These are phyloP conservation scores for Peromyscus attwateri DNA, from an alignment of 2,797 vertebrate species.

Conservation along the genomic window DNA sequence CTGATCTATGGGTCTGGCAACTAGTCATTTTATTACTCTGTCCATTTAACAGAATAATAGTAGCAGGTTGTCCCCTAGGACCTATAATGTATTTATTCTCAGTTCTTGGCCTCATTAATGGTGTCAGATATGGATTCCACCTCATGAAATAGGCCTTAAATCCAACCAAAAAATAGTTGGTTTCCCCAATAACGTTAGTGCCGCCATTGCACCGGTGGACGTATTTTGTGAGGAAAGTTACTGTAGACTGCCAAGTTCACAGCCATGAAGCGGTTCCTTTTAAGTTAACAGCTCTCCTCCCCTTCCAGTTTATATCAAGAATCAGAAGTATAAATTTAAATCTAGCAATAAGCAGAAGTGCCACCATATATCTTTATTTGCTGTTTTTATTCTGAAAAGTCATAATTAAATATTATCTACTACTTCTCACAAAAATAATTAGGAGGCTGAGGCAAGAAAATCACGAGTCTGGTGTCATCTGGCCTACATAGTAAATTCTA, in stretches of 20 bases:
- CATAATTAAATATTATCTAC: background rate
- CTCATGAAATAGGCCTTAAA: background rate
- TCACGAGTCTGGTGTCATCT: background rate
- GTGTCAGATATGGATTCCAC: background rate
- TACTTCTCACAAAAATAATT: background rate
- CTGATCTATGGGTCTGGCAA: too few species aligned
- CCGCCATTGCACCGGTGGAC: rapidly evolving
- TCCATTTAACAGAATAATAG: background rate
- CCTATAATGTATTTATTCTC: background rate
- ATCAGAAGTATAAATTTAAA: background rate
- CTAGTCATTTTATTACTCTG: background rate
- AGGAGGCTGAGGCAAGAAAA: background rate
- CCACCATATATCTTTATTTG: background rate
- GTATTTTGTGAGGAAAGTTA: background rate
- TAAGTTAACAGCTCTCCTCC: background rate
- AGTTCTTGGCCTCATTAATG: background rate
- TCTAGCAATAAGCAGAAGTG: background rate
- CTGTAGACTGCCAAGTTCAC: background rate
- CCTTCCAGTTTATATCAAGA: background rate
- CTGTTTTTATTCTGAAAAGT: background rate
- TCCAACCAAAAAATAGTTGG: background rate
- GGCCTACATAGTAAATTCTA: too few species aligned
- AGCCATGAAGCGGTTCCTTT: background rate
- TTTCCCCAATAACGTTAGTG: too few species aligned
- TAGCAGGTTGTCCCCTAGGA: background rate